phyloP scores from a whole-genome alignment of 1,140 invertebrate genomes.

The Nomia melanderi region DNA sequence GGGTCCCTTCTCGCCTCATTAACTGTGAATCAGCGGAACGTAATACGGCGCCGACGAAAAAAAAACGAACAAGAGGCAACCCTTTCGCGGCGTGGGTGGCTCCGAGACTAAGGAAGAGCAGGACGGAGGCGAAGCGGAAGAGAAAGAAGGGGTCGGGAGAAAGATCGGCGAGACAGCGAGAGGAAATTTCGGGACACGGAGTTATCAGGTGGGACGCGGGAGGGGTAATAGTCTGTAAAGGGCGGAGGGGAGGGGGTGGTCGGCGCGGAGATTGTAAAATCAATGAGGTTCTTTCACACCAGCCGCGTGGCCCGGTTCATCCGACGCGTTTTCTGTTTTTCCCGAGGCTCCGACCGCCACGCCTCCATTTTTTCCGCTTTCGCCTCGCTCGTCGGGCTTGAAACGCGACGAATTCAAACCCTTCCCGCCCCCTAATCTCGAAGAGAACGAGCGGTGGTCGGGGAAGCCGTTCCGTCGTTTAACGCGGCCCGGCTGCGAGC shows the following conservation, averaged over 20 bases:
- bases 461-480: slow-evolving; percentile 15
- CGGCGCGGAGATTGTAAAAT: slow-evolving; percentile 72
- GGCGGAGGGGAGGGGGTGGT: slow-evolving; percentile 43
- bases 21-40: slow-evolving; percentile 72
- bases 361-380: background rate
- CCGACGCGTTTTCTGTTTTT: slow-evolving; percentile 26
- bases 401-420: slow-evolving; percentile 34
- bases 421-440: background rate
- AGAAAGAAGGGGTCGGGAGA: background rate
- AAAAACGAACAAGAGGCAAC: slow-evolving; percentile 14
- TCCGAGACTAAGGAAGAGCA: background rate
- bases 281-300: slow-evolving; percentile 66
- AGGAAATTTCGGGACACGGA: slow-evolving; percentile 36
- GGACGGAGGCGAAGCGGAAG: background rate
- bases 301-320: background rate
- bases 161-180: background rate
- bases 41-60: slow-evolving; percentile 41
- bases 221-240: slow-evolving; percentile 50
- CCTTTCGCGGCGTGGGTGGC: background rate
- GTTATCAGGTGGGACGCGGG: slow-evolving; percentile 34
- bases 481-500: slow-evolving; percentile 11
- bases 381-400: background rate
- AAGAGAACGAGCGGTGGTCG: background rate
- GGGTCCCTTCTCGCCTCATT: slow-evolving; percentile 74
- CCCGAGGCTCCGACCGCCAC: background rate